Evolutionary conservation across 2,888 invertebrate genomes (phyloP).

Genomic region (Buathra laborator): DNA sequence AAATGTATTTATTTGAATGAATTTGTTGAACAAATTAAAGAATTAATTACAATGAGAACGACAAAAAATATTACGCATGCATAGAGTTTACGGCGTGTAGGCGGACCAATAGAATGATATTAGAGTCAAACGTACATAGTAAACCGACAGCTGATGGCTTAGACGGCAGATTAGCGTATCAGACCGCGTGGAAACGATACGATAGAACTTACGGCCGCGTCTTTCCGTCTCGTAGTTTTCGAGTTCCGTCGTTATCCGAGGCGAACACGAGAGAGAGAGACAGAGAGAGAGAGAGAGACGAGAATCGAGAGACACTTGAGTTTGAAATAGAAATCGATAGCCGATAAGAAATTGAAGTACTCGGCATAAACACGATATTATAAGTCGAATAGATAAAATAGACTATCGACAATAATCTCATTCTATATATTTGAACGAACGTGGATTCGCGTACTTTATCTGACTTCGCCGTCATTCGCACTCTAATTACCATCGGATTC

Average conservation of each 20-base stretch:
- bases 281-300: background rate
- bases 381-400: slow-evolving; percentile 1
- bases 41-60: background rate
- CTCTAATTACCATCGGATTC: no score
- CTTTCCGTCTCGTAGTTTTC: slow-evolving; percentile 22
- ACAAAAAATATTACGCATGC: slow-evolving; percentile 4
- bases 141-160: slow-evolving; percentile 37
- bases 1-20: background rate
- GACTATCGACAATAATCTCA: slow-evolving; percentile 2
- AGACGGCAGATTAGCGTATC: slow-evolving; percentile 39
- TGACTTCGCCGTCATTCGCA: background rate
- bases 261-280: background rate
- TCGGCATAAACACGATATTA: slow-evolving; percentile 15
- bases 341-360: slow-evolving; percentile 33
- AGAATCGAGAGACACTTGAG: slow-evolving; percentile 8
- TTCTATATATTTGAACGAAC: background rate
- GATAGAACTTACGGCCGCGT: background rate
- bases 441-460: background rate
- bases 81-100: background rate
- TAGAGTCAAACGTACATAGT: background rate
- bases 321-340: slow-evolving; percentile 34
- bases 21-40: background rate
- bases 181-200: slow-evolving; percentile 36
- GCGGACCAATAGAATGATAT: background rate
- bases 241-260: background rate